Base-by-base conservation (phyloP, 2,888 invertebrate genomes). In the Tachina fera region DNA sequence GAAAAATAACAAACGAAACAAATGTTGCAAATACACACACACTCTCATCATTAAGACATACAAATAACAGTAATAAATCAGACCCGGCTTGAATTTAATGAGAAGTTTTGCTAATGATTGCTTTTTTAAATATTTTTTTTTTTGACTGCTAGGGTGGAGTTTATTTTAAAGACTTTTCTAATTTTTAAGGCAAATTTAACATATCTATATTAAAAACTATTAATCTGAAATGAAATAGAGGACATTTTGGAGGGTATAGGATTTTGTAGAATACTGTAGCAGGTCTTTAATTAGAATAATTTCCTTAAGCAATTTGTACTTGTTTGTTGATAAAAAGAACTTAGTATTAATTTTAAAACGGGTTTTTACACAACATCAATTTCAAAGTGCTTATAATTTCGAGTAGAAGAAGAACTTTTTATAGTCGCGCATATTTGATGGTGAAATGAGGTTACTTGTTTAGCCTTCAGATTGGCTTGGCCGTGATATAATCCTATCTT, bases 1-100 rank as follows among this genome's bases (percentile, higher is more conserved):
- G 77, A 83, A 83, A 83, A 83, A 83, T 77, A 83, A 78, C 83
- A 83, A 82, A 70, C 70, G 65, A 65, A 75, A 82, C 81, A 81
- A 82, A 82, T 76, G 83, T 72, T 72, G 39, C 22, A 76, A 65
- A 70, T 43, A 31, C 10, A 51, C 61, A 71, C 16, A 61, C 13
- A 72, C 22, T 41, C 5, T 53, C 56, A 41, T 53, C 56, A 45
- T 43, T 13, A 39, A 8, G 16, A 61, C 16, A 22, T 47, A 45
- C 43, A 53, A 76, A 76, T 56, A 71, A 61, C 6, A 83, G 51
- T 13, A 65, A 83, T 83, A 78, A 83, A 77, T 78, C 65, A 68
- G 77, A 67, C 60, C 41, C 65, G 83, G 72, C 60, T 67, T 67
- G 77, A 83, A 72, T 83, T 78, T 78, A 83, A 83, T 83, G 83